Evolutionary conservation across 2,888 invertebrate genomes (phyloP).

Genomic region (Thumatha senex): DNA sequence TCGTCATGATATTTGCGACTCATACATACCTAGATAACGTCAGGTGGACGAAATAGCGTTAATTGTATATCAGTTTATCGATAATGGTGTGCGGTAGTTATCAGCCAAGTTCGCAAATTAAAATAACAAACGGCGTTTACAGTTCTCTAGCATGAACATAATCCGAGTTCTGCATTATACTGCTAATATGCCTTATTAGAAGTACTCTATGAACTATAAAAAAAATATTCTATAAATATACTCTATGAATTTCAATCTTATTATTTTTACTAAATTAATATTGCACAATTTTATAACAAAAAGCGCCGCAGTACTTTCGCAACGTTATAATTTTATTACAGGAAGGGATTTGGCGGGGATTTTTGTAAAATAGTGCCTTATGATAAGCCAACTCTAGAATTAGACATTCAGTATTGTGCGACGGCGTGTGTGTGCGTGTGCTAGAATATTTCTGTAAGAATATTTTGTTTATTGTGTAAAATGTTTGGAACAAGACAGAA

Average conservation of each 20-base stretch:
- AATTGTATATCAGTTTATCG: constrained; percentile 4
- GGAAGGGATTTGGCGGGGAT: not conserved
- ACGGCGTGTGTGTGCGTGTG: constrained; percentile 4
- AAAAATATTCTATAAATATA: too few relatives aligned
- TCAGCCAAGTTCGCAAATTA: not conserved
- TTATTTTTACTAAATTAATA: not conserved
- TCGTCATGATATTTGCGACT: constrained; percentile 11
- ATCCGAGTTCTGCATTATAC: too few relatives aligned
- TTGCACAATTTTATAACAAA: not conserved
- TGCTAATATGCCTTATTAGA: too few relatives aligned
- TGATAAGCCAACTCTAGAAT: constrained; percentile 21
- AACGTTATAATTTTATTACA: not conserved
- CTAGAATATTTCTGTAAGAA: not conserved
- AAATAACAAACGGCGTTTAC: not conserved
- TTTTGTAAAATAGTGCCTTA: constrained; percentile 3
- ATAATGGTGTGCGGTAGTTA: not conserved
- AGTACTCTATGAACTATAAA: too few relatives aligned
- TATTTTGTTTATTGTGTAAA: not conserved
- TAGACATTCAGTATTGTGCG: constrained; percentile 17
- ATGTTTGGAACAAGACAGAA: constrained; percentile 10
- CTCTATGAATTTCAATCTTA: not conserved
- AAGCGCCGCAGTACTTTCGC: not conserved
- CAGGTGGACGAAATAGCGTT: not conserved
- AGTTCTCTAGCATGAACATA: too few relatives aligned
- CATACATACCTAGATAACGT: not conserved